Conservation (phyloP, 2,113 vertebrate genomes). For the Myanophis thanlyinensis region DNA sequence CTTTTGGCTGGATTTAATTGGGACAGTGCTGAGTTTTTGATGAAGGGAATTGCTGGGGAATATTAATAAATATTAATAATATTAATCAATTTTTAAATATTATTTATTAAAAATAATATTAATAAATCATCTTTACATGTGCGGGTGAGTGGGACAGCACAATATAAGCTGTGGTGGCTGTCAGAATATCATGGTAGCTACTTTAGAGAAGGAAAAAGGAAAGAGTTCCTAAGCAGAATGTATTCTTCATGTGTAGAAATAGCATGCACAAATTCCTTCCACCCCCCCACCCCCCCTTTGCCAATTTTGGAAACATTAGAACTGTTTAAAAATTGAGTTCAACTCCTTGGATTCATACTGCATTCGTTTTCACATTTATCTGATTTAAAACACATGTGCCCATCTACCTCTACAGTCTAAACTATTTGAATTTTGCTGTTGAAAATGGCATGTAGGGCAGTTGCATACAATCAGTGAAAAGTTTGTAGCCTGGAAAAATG, state of each 20-base stretch:
- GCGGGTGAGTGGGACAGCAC: background rate
- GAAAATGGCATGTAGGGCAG: background rate
- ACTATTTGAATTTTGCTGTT: background rate
- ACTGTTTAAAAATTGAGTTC: background rate
- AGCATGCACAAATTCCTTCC: background rate
- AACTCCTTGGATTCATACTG: background rate
- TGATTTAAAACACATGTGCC: background rate
- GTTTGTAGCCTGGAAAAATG: background rate
- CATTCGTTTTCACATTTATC: background rate
- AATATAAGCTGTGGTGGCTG: background rate
- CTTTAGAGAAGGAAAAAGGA: background rate
- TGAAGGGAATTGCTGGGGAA: background rate
- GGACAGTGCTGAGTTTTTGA: background rate
- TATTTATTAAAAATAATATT: too few species aligned
- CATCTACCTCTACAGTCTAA: background rate
- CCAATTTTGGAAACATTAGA: background rate
- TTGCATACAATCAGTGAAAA: background rate
- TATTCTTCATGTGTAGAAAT: background rate
- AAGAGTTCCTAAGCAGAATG: background rate
- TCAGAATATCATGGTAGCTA: fast-evolving
- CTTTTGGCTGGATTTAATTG: background rate
- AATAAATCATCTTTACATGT: background rate
- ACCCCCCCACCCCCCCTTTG: too few species aligned
- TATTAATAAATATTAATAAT: too few species aligned
- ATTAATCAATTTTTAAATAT: too few species aligned